Conservation (phyloP, 2,888 invertebrate species). For the Plusia festucae region DNA sequence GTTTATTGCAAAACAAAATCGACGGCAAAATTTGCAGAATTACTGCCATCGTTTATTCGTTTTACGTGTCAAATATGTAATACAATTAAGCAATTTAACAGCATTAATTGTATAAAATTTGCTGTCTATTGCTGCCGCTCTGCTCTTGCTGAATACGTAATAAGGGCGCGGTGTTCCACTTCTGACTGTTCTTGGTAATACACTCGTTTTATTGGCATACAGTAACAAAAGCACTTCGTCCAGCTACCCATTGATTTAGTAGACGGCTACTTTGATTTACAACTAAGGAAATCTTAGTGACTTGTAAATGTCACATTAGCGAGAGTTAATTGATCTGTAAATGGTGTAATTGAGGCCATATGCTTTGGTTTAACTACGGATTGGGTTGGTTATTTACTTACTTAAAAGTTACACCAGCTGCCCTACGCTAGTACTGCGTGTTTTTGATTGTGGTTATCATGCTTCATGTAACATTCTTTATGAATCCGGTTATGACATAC, state of each 20-base stretch:
- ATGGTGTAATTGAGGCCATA: neutral
- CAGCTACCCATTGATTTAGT: neutral
- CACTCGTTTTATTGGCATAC: slow-evolving; percentile 32
- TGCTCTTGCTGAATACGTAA: neutral
- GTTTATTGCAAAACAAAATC: too few species aligned
- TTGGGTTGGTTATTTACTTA: too few species aligned
- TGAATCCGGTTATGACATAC: too few species aligned
- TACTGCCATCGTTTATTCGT: neutral
- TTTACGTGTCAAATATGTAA: neutral
- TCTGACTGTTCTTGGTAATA: slow-evolving; percentile 42
- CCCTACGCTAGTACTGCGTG: too few species aligned
- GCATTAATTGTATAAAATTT: neutral
- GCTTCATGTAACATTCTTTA: too few species aligned
- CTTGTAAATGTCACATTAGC: slow-evolving; percentile 1
- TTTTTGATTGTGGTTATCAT: too few species aligned
- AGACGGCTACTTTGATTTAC: neutral
- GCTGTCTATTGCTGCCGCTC: neutral
- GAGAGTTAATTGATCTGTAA: slow-evolving; percentile 3
- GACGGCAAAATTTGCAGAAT: neutral
- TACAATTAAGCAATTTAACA: neutral
- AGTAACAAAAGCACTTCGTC: neutral
- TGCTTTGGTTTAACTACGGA: neutral
- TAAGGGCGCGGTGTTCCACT: slow-evolving; percentile 20
- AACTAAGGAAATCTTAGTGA: neutral
- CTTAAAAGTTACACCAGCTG: too few species aligned